Conservation (phyloP, 2,113 vertebrate species). For the Mustelus asterias region DNA sequence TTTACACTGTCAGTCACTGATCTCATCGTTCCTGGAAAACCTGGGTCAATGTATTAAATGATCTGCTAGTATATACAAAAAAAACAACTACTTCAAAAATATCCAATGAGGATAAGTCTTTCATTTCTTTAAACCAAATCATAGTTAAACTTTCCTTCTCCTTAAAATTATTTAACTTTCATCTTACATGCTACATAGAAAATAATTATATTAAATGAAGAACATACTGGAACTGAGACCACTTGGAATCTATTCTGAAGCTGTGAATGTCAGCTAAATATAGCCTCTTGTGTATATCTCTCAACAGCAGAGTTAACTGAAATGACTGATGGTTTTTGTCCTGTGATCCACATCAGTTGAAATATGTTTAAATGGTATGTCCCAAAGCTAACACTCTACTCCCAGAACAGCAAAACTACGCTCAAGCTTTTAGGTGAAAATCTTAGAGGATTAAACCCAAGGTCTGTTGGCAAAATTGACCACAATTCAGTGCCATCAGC, state of each 20-base stretch:
- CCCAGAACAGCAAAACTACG: slow-evolving; percentile 56
- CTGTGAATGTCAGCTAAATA: slow-evolving; percentile 46
- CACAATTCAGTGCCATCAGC: slow-evolving; percentile 70
- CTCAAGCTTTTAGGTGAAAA: slow-evolving; percentile 62
- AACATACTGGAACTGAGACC: slow-evolving; percentile 43
- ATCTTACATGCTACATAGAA: background rate
- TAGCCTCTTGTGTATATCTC: slow-evolving; percentile 53
- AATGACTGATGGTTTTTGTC: slow-evolving; percentile 65
- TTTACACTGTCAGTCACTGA: background rate
- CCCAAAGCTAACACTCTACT: slow-evolving; percentile 57
- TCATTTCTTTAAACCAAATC: background rate
- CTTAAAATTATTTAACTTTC: background rate
- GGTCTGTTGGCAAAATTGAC: slow-evolving; percentile 55
- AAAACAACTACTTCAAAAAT: background rate
- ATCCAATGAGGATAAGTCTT: background rate
- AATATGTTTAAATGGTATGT: slow-evolving; percentile 65
- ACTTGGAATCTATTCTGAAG: slow-evolving; percentile 39
- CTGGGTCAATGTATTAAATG: background rate
- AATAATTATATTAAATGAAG: background rate
- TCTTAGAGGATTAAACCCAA: slow-evolving; percentile 46
- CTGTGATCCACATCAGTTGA: slow-evolving; percentile 56
- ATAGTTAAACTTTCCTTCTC: background rate
- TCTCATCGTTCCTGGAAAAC: background rate
- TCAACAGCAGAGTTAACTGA: slow-evolving; percentile 57
- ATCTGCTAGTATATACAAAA: background rate